phyloP scores from a whole-genome alignment of 1,140 invertebrate genomes.

The Matsumurasca onukii region DNA sequence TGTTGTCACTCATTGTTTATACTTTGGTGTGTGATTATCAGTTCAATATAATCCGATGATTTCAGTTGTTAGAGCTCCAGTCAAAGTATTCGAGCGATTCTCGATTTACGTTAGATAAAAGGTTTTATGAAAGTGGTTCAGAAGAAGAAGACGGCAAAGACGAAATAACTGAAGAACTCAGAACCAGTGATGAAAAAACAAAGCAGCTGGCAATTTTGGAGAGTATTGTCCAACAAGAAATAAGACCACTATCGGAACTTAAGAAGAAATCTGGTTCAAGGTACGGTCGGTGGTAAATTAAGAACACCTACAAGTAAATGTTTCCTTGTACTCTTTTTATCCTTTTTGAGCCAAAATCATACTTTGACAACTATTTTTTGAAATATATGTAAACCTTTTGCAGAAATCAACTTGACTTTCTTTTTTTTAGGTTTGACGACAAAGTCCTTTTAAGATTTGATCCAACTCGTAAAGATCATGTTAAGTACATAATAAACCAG shows the following conservation, averaged over 20 bases:
- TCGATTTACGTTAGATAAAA: slow-evolving; percentile 10
- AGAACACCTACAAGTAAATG: too few relatives aligned
- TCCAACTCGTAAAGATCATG: slow-evolving; percentile 1
- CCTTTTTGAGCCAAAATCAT: too few relatives aligned
- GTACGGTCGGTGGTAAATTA: too few relatives aligned
- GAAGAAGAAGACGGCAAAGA: background rate
- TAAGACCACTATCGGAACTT: slow-evolving; percentile 1
- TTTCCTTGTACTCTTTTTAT: too few relatives aligned
- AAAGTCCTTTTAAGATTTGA: slow-evolving; percentile 1
- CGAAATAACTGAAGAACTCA: background rate
- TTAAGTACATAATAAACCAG: background rate
- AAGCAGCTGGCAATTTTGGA: slow-evolving; percentile 15
- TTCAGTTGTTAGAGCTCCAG: slow-evolving; percentile 10
- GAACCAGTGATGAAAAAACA: background rate
- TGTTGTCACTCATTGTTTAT: too few relatives aligned
- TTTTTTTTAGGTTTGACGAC: background rate
- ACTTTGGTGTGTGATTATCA: too few relatives aligned
- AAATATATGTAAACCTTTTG: too few relatives aligned
- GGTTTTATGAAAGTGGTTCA: slow-evolving; percentile 9
- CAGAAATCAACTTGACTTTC: too few relatives aligned
- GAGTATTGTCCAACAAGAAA: slow-evolving; percentile 15
- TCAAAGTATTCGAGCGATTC: slow-evolving; percentile 17
- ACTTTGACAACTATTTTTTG: too few relatives aligned
- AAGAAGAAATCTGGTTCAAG: background rate
- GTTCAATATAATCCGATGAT: too few relatives aligned